phyloP scores from a whole-genome alignment of 2,113 vertebrate species.

The Tyto alba region DNA sequence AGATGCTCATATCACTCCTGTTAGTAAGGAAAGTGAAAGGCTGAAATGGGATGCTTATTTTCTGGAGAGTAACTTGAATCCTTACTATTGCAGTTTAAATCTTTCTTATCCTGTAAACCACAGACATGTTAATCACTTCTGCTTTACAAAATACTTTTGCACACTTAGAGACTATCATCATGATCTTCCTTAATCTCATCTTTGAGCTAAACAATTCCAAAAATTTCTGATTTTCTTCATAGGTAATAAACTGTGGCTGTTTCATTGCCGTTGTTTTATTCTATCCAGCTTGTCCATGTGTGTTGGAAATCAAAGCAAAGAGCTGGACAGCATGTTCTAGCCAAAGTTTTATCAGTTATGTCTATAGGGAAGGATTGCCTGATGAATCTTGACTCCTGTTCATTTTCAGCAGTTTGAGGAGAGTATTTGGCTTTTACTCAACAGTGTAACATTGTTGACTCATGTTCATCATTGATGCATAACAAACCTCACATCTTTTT shows the following conservation, averaged over 20 bases:
- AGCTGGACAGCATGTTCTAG: background rate
- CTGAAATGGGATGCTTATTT: background rate
- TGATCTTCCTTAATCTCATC: background rate
- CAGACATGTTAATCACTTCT: background rate
- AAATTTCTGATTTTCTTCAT: background rate
- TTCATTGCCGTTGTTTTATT: background rate
- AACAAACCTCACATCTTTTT: background rate
- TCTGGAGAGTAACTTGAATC: background rate
- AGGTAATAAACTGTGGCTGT: background rate
- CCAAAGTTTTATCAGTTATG: background rate
- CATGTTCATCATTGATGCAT: background rate
- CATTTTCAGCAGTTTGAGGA: background rate
- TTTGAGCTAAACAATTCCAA: background rate
- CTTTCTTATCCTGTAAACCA: background rate
- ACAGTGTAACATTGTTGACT: background rate
- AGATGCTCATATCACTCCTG: background rate
- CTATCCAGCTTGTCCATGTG: background rate
- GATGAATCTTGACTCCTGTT: background rate
- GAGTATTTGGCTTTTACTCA: background rate
- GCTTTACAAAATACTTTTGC: background rate
- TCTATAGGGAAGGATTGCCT: background rate
- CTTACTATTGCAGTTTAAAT: background rate
- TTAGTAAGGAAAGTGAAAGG: background rate
- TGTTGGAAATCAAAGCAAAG: background rate
- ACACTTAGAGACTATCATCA: fast-evolving